Base-by-base conservation (phyloP, 2,113 vertebrate species). In the Okapia johnstoni region DNA sequence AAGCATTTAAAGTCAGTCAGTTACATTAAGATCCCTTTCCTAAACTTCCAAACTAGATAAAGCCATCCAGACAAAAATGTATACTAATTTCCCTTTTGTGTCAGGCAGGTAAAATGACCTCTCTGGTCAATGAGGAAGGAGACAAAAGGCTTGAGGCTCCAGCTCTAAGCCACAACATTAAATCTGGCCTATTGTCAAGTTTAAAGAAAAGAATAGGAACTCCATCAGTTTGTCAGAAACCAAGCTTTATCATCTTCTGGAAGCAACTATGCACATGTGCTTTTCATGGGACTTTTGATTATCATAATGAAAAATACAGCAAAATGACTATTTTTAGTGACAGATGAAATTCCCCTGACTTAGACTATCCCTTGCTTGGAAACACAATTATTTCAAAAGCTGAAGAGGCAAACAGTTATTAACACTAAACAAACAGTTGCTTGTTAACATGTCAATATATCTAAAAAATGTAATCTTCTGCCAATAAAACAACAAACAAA, bases 51-150 rank as follows among this genome's bases (percentile, higher is more conserved):
- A 85, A 77, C 26, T 19, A 5, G 3, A 7, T 33, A 54, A 86
- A 70, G 21, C 1, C 89, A 36, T 88, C 94, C 33, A 94, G 73
- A 86, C 60, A 95, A 81, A 97, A 96, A 97, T 97, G 97, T 94
- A 30, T 97, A 90, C 96, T 97, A 85, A 95, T 98, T 98, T 96
- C 26, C 60, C 97, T 0, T 88, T 6, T 97, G 40, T 94, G 61
- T 79, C 97, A 93, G 83, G 58, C 4, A 97, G 92, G 77, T 97
- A 83, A 86, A 95, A 94, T 97, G 81, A 93, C 48, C 84, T 70
- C 91, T 94, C 16, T 97, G 97, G 97, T 98, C 93, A 97, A 80
- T 94, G 70, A 96, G 81, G 85, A 98, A 96, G 26, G 36, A 96
- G 30, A 23, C 90, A 85, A 93, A 97, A 88, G 57, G 66, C 94